Conservation (phyloP, 2,113 vertebrate species). For the Tragelaphus scriptus region DNA sequence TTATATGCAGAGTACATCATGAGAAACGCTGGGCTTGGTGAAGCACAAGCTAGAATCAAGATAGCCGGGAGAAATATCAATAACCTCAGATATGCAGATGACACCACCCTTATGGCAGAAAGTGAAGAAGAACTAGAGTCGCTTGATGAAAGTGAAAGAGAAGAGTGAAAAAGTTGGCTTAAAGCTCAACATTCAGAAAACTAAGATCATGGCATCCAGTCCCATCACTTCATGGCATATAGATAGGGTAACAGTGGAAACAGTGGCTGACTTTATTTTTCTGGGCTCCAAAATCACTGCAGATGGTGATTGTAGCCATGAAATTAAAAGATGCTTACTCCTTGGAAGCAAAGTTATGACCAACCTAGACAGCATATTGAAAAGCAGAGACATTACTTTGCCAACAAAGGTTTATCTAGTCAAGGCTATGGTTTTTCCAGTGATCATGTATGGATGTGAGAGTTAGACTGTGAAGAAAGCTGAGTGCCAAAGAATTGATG, state of each 20-base stretch:
- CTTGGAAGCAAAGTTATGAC: background rate
- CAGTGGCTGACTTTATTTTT: background rate
- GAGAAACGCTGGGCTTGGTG: background rate
- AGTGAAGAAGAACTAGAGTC: background rate
- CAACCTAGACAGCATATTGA: background rate
- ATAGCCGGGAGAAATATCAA: background rate
- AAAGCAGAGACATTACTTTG: background rate
- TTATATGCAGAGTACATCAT: background rate
- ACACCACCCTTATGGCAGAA: background rate
- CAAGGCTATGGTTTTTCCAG: background rate
- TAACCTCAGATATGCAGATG: background rate
- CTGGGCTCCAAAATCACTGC: background rate
- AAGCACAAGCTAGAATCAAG: background rate
- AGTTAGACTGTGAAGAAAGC: background rate
- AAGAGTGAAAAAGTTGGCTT: background rate
- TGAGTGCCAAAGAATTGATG: fast-evolving
- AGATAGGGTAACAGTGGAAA: background rate
- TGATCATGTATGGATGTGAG: background rate
- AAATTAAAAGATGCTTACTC: background rate
- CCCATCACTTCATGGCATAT: background rate
- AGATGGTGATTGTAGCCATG: background rate
- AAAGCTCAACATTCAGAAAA: background rate
- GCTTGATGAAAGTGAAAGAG: background rate
- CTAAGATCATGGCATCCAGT: background rate
- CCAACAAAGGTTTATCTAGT: background rate